Conservation (phyloP, 2,888 invertebrate species). For the Andrena marginata region DNA sequence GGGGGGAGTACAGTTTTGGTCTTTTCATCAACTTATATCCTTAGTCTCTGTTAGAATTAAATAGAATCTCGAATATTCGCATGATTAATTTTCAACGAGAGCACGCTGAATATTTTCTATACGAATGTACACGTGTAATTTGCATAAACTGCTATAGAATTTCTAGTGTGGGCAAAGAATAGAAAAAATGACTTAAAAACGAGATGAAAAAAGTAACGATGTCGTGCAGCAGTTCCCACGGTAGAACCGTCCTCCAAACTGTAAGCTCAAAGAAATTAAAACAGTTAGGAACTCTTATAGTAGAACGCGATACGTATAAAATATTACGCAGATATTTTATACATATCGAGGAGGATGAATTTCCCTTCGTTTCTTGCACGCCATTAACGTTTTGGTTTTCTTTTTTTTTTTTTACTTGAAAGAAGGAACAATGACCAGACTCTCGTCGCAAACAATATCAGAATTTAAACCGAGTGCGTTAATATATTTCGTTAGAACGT, state of each 20-base stretch:
- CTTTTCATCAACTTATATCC: constrained; percentile 17
- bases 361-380: constrained; percentile 64
- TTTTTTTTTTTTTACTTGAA: constrained; percentile 20
- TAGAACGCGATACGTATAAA: constrained; percentile 39
- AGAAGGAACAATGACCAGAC: constrained; percentile 25
- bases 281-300: constrained; percentile 79
- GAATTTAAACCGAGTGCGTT: constrained; percentile 18
- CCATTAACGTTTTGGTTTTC: constrained; percentile 41
- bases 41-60: constrained; percentile 11
- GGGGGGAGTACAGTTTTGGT: constrained; percentile 18
- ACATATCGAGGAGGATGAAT: constrained; percentile 60
- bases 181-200: constrained; percentile 53
- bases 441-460: constrained; percentile 26
- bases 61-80: constrained; percentile 11
- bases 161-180: constrained; percentile 25
- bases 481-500: constrained; percentile 35
- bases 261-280: constrained; percentile 85
- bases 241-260: constrained; percentile 83
- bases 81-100: constrained; percentile 6
- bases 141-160: constrained; percentile 27
- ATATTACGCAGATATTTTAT: constrained; percentile 41
- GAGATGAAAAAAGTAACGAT: constrained; percentile 77
- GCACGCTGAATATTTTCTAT: constrained; percentile 17
- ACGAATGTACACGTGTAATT: constrained; percentile 22
- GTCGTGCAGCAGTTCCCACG: constrained; percentile 82